Conservation (phyloP, 2,113 vertebrate genomes). For the Strix uralensis region DNA sequence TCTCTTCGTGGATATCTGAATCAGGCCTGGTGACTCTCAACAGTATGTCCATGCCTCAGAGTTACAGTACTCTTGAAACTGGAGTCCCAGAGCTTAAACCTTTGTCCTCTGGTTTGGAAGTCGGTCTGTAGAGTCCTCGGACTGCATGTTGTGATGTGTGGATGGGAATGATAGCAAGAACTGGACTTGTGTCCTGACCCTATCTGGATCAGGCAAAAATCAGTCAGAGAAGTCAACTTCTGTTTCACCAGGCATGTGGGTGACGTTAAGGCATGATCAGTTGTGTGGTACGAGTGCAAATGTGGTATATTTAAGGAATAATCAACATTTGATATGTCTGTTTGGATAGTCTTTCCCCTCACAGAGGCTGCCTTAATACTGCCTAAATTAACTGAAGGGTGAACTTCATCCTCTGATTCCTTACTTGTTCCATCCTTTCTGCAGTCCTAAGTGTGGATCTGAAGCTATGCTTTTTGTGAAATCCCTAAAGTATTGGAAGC, state of each 20-base stretch:
- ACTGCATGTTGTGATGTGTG: fast-evolving
- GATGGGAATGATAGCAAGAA: neutral
- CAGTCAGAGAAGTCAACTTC: neutral
- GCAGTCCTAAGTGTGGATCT: neutral
- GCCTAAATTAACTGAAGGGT: neutral
- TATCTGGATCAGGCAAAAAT: neutral
- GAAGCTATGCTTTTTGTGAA: neutral
- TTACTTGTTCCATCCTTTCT: neutral
- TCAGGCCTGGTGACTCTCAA: neutral
- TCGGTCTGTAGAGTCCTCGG: fast-evolving
- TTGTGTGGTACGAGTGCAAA: neutral
- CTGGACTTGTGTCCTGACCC: neutral
- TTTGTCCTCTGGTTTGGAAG: neutral
- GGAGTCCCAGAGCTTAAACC: neutral
- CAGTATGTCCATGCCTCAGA: neutral
- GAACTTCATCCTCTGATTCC: neutral
- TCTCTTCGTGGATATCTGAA: neutral
- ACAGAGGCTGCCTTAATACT: neutral
- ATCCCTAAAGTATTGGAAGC: neutral
- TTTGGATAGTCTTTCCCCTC: neutral
- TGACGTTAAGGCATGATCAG: neutral
- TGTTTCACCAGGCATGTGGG: neutral
- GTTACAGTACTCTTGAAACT: neutral
- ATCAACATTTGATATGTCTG: neutral
- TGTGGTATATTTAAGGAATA: neutral